These are phyloP conservation scores for Griposia aprilina DNA, from an alignment of 2,888 invertebrate genomes.

Conservation along the genomic window DNA sequence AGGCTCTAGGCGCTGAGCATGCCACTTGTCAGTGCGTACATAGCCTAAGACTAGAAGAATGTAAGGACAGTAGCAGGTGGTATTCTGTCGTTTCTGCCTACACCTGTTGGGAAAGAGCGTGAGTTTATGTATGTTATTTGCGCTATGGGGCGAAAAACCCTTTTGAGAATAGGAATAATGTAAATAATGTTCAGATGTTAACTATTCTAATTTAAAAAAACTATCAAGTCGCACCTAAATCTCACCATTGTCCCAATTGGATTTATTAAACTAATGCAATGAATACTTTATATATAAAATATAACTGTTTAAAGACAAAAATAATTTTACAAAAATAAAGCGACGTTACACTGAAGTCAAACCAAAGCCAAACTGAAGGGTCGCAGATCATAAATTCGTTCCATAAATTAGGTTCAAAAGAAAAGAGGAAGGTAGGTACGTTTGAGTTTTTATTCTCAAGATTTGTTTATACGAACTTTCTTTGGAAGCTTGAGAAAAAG, in stretches of 20 bases:
- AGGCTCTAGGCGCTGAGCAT: too few relatives aligned
- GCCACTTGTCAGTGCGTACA: too few relatives aligned
- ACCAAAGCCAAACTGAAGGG: slow-evolving; percentile 2
- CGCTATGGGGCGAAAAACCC: neutral
- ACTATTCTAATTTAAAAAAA: slow-evolving; percentile 29
- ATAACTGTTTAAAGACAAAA: slow-evolving; percentile 26
- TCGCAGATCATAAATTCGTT: slow-evolving; percentile 22
- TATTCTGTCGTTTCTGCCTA: neutral
- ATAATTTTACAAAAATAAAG: slow-evolving; percentile 31
- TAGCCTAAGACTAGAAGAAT: neutral
- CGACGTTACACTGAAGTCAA: slow-evolving; percentile 33
- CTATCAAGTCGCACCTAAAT: slow-evolving; percentile 58
- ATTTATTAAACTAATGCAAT: slow-evolving; percentile 56
- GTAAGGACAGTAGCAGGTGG: neutral
- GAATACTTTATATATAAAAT: slow-evolving; percentile 56
- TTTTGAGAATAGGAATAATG: too few relatives aligned
- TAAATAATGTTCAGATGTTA: neutral
- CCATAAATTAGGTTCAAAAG: neutral
- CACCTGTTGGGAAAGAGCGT: neutral
- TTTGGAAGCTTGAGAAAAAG: neutral
- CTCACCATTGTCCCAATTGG: slow-evolving; percentile 53
- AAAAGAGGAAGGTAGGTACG: slow-evolving; percentile 1
- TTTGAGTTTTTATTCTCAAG: neutral
- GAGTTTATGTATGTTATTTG: neutral
- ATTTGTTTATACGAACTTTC: neutral